A percentile compares a stretch with the other conserved stretches of the same genome.
phyloP scores from a whole-genome alignment of 2,797 vertebrate species.

The Meriones psammophilus region DNA sequence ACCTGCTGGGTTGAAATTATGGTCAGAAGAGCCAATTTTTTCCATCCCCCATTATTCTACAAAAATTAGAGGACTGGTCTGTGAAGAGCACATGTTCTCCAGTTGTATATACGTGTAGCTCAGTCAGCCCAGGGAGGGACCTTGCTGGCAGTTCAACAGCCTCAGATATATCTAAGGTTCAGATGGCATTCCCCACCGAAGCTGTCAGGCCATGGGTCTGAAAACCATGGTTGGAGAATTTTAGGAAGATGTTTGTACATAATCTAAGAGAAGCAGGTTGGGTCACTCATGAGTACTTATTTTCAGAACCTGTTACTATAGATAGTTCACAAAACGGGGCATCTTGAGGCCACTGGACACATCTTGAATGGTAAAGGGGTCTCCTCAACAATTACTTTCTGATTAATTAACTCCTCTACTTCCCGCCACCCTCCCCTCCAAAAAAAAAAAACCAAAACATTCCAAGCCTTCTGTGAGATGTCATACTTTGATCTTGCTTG shows the following conservation, averaged over 20 bases:
- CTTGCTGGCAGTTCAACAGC: not conserved
- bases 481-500: not conserved
- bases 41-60: not conserved
- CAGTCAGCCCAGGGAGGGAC: not conserved
- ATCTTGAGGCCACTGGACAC: conserved; percentile 67
- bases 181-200: not conserved
- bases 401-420: conserved; percentile 58
- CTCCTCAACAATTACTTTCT: conserved; percentile 72
- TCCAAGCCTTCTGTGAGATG: not conserved
- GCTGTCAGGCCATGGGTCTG: not conserved
- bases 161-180: not conserved
- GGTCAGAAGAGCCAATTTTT: not conserved
- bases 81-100: not conserved
- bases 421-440: not conserved
- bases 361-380: conserved; percentile 58
- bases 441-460: not conserved
- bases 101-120: too few species aligned
- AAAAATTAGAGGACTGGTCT: not conserved
- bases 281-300: not conserved
- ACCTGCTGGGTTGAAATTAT: not conserved
- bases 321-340: conserved; percentile 59
- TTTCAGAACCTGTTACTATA: conserved; percentile 59
- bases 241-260: not conserved
- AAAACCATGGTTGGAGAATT: conserved; percentile 49
- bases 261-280: not conserved